Base-by-base conservation (phyloP, 2,113 vertebrate genomes). In the Nothobranchius furzeri region DNA sequence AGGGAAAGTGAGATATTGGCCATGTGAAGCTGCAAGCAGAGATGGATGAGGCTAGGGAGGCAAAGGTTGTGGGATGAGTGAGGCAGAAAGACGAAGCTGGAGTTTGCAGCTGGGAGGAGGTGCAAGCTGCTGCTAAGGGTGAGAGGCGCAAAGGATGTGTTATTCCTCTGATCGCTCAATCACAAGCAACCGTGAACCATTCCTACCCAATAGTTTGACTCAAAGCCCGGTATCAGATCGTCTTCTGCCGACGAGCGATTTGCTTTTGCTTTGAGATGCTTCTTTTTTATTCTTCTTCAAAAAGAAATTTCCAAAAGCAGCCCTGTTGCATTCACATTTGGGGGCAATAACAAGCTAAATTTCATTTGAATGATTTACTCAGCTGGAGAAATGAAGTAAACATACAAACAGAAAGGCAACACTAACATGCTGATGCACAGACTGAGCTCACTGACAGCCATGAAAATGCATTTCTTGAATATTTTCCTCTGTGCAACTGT, bases 1-100 rank as follows among this genome's bases (percentile, higher is more conserved):
- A 37, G 36, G 60, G 74, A 62, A 60, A 11, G 49, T 59, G 70
- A 73, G 47, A 15, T 60, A 48, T 50, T 46, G 62, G 76, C 71
- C 60, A 13, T 17, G 57, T 40, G 47, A 53, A 53, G 57, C 66
- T 50, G 62, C 15, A 60, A 81, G 63, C 49, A 68, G 68, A 84
- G 82, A 85, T 75, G 54, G 73, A 81, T 85, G 77, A 82, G 73
- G 69, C n/a, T 56, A 37, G 61, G 1, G 36, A 70, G 56, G 66
- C 49, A 48, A 69, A 73, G 79, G 79, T 86, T 11, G 72, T 82
- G 58, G 66, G 78, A 58, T 72, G 57, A 64, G 60, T 24, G 24
- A 46, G 46, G 59, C 54, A 56, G 64, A 64, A 47, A 75, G 68
- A 43, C n/a, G 13, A 7, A 75, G 67, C 40, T 51, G 17, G 37